Conservation (phyloP, 2,797 vertebrate species). For the Falco berigora region DNA sequence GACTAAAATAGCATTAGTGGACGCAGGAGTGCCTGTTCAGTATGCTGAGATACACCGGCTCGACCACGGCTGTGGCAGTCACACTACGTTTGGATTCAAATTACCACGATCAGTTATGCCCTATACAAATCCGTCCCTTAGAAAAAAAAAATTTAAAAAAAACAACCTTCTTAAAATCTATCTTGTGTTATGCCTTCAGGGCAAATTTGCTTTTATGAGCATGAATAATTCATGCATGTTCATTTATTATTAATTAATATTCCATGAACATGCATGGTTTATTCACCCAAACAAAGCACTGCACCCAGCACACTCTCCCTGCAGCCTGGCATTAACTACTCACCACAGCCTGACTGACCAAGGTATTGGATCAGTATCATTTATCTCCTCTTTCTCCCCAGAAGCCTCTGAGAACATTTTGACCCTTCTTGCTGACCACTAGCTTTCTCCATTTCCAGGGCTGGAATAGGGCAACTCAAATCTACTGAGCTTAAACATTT, state of each 20-base stretch:
- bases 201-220: slow-evolving; percentile 69
- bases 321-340: not conserved
- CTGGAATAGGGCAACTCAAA: not conserved
- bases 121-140: not conserved
- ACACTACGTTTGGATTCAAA: not conserved
- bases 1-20: not conserved
- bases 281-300: slow-evolving; percentile 60
- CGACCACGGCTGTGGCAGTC: not conserved
- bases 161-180: slow-evolving; percentile 13
- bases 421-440: not conserved
- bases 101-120: slow-evolving; percentile 23
- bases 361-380: not conserved
- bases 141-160: not conserved
- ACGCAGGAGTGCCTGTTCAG: not conserved
- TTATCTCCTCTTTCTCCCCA: not conserved
- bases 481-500: not conserved
- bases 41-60: not conserved
- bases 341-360: not conserved
- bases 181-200: slow-evolving; percentile 63
- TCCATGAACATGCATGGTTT: slow-evolving; percentile 68
- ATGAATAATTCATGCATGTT: slow-evolving; percentile 67
- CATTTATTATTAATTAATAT: slow-evolving; percentile 73
- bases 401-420: not conserved
- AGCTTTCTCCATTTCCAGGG: not conserved
- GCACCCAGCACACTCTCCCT: not conserved